Conservation (phyloP, 2,113 vertebrate genomes). For the Paracanthobrama guichenoti region DNA sequence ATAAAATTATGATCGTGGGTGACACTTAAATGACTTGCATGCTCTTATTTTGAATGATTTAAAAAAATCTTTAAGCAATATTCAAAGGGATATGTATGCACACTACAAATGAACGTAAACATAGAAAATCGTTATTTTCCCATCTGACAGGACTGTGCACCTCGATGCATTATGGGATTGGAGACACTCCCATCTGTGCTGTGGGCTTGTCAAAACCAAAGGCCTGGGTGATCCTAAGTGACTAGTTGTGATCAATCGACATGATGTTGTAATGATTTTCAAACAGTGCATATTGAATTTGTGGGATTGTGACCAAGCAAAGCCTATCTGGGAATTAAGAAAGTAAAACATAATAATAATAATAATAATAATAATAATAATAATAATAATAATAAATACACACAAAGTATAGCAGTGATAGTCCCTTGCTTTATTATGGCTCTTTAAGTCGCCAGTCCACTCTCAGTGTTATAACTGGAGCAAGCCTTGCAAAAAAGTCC, state of each 20-base stretch:
- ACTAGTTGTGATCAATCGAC: slow-evolving; percentile 49
- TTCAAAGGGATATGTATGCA: background rate
- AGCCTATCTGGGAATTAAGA: background rate
- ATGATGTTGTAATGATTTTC: slow-evolving; percentile 50
- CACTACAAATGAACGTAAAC: background rate
- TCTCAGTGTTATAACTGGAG: background rate
- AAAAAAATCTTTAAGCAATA: background rate
- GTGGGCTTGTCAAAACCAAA: background rate
- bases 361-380: background rate
- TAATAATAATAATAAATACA: background rate
- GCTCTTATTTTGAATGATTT: too few species aligned
- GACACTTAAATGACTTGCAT: background rate
- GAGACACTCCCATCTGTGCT: background rate
- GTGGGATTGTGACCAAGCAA: background rate
- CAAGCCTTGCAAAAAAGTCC: slow-evolving; percentile 8
- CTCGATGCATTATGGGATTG: slow-evolving; percentile 19
- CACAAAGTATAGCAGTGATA: background rate
- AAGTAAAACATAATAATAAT: background rate
- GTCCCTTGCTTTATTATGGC: background rate
- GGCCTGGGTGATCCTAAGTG: slow-evolving; percentile 18
- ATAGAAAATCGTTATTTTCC: background rate
- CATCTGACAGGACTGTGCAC: background rate
- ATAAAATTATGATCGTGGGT: background rate
- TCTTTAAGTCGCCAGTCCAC: background rate
- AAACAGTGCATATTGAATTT: slow-evolving; percentile 37